Percentiles rank a stretch among this genome's conserved stretches.
Conservation (phyloP, 2,888 invertebrate species). For the Cephonodes hylas region DNA sequence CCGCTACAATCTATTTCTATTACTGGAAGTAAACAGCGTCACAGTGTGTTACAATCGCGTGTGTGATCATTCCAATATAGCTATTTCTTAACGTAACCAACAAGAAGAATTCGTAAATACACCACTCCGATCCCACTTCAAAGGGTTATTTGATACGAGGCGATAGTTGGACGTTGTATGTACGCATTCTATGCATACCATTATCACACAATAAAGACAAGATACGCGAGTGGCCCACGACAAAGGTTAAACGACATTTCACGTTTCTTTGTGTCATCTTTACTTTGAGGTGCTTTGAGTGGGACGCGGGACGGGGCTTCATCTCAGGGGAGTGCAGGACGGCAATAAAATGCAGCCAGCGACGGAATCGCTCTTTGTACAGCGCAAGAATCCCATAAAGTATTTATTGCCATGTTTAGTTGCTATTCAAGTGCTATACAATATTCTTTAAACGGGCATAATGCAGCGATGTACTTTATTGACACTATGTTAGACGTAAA, state of each 20-base stretch:
- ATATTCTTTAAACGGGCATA: neutral
- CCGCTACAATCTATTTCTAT: too few relatives aligned
- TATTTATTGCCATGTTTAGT: slow-evolving; percentile 38
- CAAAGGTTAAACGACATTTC: slow-evolving; percentile 33
- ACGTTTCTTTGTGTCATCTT: slow-evolving; percentile 31
- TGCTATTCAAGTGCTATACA: slow-evolving; percentile 24
- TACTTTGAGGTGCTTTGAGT: slow-evolving; percentile 20
- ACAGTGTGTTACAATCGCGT: too few relatives aligned
- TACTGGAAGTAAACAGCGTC: too few relatives aligned
- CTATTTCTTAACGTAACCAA: neutral
- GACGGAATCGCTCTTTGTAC: slow-evolving; percentile 28
- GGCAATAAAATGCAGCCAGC: slow-evolving; percentile 32
- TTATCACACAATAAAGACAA: slow-evolving; percentile 1
- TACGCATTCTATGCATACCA: neutral
- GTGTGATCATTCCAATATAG: too few relatives aligned
- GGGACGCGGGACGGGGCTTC: slow-evolving; percentile 17
- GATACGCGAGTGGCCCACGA: neutral
- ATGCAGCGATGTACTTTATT: neutral
- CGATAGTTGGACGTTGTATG: neutral
- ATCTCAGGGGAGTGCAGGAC: slow-evolving; percentile 13
- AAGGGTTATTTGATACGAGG: neutral
- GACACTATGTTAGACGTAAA: neutral
- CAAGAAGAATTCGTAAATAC: neutral
- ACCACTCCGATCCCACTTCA: neutral
- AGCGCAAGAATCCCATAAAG: slow-evolving; percentile 32